These are phyloP conservation scores for Micrasema longulum DNA, from an alignment of 1,140 invertebrate species.

Conservation along the genomic window DNA sequence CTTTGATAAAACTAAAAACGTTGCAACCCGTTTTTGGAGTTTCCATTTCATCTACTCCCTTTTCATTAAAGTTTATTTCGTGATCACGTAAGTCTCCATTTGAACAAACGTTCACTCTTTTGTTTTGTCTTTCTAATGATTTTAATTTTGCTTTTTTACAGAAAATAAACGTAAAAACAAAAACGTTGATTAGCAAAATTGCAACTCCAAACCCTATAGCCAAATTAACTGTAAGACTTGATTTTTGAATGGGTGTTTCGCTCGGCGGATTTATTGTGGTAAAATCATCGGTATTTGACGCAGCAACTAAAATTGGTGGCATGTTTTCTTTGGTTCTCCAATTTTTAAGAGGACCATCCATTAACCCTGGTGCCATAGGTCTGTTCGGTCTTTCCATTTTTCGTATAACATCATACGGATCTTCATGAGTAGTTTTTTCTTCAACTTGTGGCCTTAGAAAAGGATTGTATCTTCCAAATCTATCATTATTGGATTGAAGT, in stretches of 20 bases:
- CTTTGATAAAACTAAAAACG: conserved; percentile 69
- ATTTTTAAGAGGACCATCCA: conserved; percentile 57
- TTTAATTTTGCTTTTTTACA: conserved; percentile 76
- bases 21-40: conserved; percentile 65
- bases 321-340: conserved; percentile 27
- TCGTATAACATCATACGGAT: conserved; percentile 52
- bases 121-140: conserved; percentile 66
- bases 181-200: conserved; percentile 86
- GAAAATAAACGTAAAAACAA: conserved; percentile 81
- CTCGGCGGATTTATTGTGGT: conserved; percentile 50
- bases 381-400: conserved; percentile 61
- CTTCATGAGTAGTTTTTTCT: conserved; percentile 34
- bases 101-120: conserved; percentile 58
- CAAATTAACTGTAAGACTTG: conserved; percentile 73
- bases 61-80: conserved; percentile 63
- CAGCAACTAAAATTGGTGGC: conserved; percentile 5
- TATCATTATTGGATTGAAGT: conserved; percentile 32
- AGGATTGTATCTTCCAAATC: conserved; percentile 59
- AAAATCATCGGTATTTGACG: conserved; percentile 38
- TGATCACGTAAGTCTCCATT: conserved; percentile 54
- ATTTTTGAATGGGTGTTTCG: conserved; percentile 62
- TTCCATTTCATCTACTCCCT: conserved; percentile 63
- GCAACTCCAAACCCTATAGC: conserved; percentile 82
- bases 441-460: conserved; percentile 56
- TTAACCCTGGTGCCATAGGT: conserved; percentile 57